Percentiles rank a stretch among this genome's conserved stretches.
Evolutionary conservation across 2,797 vertebrate species (phyloP).

Genomic region (Arnoldichthys spilopterus): DNA sequence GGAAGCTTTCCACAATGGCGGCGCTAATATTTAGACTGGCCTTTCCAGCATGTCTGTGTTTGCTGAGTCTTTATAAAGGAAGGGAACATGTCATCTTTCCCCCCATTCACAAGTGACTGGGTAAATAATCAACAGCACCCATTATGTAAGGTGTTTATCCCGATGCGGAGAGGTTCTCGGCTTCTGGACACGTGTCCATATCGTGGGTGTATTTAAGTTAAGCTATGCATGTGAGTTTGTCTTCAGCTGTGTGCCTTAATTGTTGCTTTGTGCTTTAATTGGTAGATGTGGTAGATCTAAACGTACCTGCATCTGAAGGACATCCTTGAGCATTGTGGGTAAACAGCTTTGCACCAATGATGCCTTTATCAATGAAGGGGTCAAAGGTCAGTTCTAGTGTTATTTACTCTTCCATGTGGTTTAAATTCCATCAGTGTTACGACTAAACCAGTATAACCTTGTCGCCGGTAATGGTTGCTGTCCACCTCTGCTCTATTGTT

Average conservation of each 20-base stretch:
- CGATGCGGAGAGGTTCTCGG: slow-evolving; percentile 26
- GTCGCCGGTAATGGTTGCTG: neutral
- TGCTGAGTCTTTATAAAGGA: slow-evolving; percentile 55
- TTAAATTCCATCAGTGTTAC: slow-evolving; percentile 29
- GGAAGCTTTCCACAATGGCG: slow-evolving; percentile 55
- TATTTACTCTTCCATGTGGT: slow-evolving; percentile 26
- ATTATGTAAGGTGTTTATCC: slow-evolving; percentile 63
- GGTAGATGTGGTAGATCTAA: too few relatives aligned
- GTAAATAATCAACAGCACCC: slow-evolving; percentile 61
- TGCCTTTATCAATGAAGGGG: slow-evolving; percentile 57
- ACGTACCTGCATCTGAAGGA: slow-evolving; percentile 21
- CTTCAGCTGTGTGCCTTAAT: neutral
- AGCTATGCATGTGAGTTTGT: slow-evolving; percentile 3
- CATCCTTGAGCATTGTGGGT: slow-evolving; percentile 29
- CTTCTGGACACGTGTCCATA: slow-evolving; percentile 22
- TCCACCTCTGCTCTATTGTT: slow-evolving; percentile 4
- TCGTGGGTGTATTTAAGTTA: slow-evolving; percentile 34
- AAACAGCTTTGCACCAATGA: slow-evolving; percentile 31
- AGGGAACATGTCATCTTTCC: slow-evolving; percentile 56
- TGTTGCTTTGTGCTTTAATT: too few relatives aligned
- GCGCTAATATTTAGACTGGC: slow-evolving; percentile 67
- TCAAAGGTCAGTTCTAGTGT: slow-evolving; percentile 57
- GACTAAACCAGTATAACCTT: neutral
- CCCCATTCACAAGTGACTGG: slow-evolving; percentile 62
- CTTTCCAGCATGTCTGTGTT: slow-evolving; percentile 64